Conservation (phyloP, 2,113 vertebrate genomes). For the Chunga burmeisteri region DNA sequence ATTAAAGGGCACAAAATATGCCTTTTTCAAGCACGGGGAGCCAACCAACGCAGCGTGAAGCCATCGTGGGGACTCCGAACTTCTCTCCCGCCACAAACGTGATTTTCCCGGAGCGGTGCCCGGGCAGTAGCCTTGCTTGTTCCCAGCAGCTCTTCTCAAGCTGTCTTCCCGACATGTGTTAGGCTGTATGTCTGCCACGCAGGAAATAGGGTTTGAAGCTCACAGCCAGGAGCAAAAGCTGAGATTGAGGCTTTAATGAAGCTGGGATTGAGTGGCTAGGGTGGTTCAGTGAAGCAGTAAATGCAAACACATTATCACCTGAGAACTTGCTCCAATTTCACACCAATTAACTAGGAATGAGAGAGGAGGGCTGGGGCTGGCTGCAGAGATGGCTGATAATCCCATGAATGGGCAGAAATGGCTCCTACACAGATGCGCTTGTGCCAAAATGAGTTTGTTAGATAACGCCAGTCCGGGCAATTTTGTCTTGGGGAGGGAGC, state of each 20-base stretch:
- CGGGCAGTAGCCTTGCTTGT: neutral
- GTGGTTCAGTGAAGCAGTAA: constrained; percentile 77
- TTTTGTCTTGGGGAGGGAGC: constrained; percentile 32
- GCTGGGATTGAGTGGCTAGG: constrained; percentile 64
- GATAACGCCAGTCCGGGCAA: constrained; percentile 37
- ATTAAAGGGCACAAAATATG: constrained; percentile 59
- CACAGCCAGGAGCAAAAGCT: constrained; percentile 68
- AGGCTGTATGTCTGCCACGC: constrained; percentile 55
- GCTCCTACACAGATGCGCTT: neutral
- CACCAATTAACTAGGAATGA: constrained; percentile 78
- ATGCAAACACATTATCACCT: constrained; percentile 81
- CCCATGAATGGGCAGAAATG: constrained; percentile 50
- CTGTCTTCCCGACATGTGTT: constrained; percentile 62
- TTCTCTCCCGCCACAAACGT: neutral
- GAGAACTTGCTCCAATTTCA: constrained; percentile 76
- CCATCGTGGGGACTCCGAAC: neutral
- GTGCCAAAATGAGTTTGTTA: constrained; percentile 54
- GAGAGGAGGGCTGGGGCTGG: constrained; percentile 64
- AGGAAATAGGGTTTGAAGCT: constrained; percentile 75
- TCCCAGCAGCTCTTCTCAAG: constrained; percentile 38
- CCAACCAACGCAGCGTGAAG: neutral
- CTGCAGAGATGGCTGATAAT: constrained; percentile 69
- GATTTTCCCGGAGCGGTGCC: constrained; percentile 36
- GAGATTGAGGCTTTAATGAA: constrained; percentile 72
- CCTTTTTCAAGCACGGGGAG: neutral